Evolutionary conservation across 2,797 vertebrate genomes (phyloP).

Genomic region (Potorous gilbertii): DNA sequence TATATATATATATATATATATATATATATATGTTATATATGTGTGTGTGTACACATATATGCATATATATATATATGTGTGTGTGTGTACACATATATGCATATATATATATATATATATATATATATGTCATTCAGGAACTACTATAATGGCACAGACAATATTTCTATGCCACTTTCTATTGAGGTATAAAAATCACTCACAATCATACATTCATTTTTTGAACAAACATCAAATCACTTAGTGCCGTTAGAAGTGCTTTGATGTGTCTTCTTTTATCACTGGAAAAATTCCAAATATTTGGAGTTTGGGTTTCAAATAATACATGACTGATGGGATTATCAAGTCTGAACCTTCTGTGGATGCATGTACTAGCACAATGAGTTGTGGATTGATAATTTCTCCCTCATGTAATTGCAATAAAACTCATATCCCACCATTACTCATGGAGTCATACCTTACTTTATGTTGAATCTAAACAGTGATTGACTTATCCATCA

Average conservation of each 20-base stretch:
- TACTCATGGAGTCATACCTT: neutral
- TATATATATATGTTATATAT: too few relatives aligned
- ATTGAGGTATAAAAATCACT: neutral
- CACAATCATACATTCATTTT: neutral
- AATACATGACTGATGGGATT: neutral
- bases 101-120: too few relatives aligned
- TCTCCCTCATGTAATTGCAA: neutral
- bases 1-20: too few relatives aligned
- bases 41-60: too few relatives aligned
- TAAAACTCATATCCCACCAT: neutral
- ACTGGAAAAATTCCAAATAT: neutral
- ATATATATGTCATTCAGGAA: neutral
- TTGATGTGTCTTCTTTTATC: neutral
- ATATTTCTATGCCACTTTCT: neutral
- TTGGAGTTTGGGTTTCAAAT: neutral
- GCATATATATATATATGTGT: too few relatives aligned
- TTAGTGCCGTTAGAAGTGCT: neutral
- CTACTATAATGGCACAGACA: neutral
- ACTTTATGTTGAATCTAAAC: neutral
- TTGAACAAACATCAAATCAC: neutral
- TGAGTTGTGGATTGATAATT: neutral
- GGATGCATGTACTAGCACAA: neutral
- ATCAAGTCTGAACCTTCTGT: neutral
- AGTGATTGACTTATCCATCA: neutral
- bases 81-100: too few relatives aligned